A percentile compares a stretch with the other conserved stretches of the same genome.
Conservation (phyloP, 2,888 invertebrate species). For the Drosophila nr. perissopoda region DNA sequence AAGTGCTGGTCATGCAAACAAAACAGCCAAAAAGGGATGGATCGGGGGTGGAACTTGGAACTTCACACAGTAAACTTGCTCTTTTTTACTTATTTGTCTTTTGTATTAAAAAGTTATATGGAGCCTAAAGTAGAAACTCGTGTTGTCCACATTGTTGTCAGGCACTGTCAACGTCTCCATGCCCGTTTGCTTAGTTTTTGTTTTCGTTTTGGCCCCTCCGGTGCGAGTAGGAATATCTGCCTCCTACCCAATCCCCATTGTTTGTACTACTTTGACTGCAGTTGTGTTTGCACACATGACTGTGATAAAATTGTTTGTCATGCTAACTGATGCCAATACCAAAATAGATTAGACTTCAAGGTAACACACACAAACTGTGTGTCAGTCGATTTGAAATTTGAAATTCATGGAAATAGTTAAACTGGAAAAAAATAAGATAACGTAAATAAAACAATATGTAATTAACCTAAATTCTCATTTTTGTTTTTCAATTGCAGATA, state of each 20-base stretch:
- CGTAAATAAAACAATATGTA: neutral
- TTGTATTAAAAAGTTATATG: conserved; percentile 72
- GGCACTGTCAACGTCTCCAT: conserved; percentile 55
- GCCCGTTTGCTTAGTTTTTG: conserved; percentile 26
- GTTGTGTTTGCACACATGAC: conserved; percentile 51
- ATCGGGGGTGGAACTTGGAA: conserved; percentile 13
- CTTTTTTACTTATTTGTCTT: conserved; percentile 58
- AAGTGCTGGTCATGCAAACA: conserved; percentile 48
- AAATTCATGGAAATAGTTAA: conserved; percentile 12
- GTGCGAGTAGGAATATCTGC: neutral
- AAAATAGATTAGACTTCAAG: conserved; percentile 29
- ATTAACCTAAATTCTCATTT: neutral
- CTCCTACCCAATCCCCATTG: neutral
- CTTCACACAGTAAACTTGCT: conserved; percentile 49
- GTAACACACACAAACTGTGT: neutral
- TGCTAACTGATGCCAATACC: conserved; percentile 44
- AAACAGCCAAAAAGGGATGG: neutral
- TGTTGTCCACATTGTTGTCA: conserved; percentile 66
- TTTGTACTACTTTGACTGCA: conserved; percentile 32
- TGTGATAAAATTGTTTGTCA: conserved; percentile 57
- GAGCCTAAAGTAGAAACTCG: conserved; percentile 74
- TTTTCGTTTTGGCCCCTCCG: neutral
- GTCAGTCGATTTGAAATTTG: neutral
- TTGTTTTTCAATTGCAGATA: conserved; percentile 81
- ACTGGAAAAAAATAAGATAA: neutral